Evolutionary conservation across 2,888 invertebrate genomes (phyloP), one percentile per base, ranked within the genome.

Genomic region (Ophion obscuratus): DNA sequence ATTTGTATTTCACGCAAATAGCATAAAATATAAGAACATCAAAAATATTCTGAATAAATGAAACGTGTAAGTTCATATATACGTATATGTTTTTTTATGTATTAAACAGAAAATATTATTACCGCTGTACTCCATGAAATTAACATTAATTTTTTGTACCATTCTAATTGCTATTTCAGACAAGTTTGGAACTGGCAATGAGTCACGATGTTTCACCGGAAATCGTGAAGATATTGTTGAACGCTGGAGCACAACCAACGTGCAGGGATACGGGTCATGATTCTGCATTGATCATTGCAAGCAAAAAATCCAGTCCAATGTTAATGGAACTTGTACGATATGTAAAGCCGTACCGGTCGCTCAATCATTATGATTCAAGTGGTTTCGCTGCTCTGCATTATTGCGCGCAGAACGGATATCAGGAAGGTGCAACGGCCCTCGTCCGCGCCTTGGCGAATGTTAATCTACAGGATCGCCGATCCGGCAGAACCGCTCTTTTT

Each of bases 301-400:
- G 92, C 66, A 91, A 89, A 88, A 83, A 68, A 14, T 89, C 90
- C 0, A 90, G 90, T 3, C 68, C 89, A 0, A 59, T 88, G 47
- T 81, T 94, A n/a, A 27, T 85, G 7, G 62, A 89, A 36, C 88
- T 94, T 5, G 9, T 92, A 4, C 70, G 80, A n/a, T 81, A 89
- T 53, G 87, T 90, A 3, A 73, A 64, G 57, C 11, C 84, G 4
- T 1, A 24, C 11, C 61, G 80, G 7, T 77, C 89, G 20, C 80
- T 93, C 0, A 86, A 92, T 80, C 75, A 83, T 79, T 84, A 87
- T 6, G 91, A 92, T 84, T 87, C 89, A 0, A 11, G 59, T 92
- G 94, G 94, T 73, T 89, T 91, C 2, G 89, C 92, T 1, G 90
- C 93, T 36, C 64, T 94, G n/a, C 94, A 94, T 83, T 90, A 93